Evolutionary conservation across 2,888 invertebrate genomes (phyloP), one percentile per base, ranked within the genome.

Genomic region (Neuroscelio doddi): DNA sequence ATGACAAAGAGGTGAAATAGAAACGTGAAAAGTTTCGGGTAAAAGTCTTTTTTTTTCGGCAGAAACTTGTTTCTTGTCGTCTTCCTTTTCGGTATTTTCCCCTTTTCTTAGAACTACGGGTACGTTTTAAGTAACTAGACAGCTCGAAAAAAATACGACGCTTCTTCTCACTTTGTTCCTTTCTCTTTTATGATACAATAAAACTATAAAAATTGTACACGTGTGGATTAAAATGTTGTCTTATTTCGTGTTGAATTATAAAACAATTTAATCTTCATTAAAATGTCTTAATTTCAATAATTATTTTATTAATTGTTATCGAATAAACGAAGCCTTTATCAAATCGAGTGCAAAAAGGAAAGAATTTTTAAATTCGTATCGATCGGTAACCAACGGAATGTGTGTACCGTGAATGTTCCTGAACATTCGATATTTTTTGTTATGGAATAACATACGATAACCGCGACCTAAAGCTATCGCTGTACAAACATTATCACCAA

Each of bases 361-460:
- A 26, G 50, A 41, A 46, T 27, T 30, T 8, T 10, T 1, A 9
- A 41, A 29, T 49, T 42, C 44, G 27, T 36, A 61, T 49, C 42
- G 41, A 57, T 51, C 46, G 49, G 49, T 42, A 57, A 39, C 53
- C 49, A 58, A 58, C 53, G 64, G 53, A 58, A 64, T 55, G 55
- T 55, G 55, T 55, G 39, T 61, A 38, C 32, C 34, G 15, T 7
- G 34, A 34, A 34, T 26, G 41, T 42, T 16, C 7, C 41, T 12
- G 41, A 24, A 21, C 21, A 42, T 44, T 50, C 38, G 44, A 50
- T 39, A 49, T 45, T 44, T 16, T n/a, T 32, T 27, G 41, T 27
- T 9, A n/a, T 50, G 39, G 32, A 24, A 16, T 59, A 51, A 46
- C 44, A 12, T 57, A 61, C 53, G 47, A 62, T 47, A 53, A 62